Percentiles rank a stretch among this genome's conserved stretches.
These are phyloP conservation scores for Sesia bembeciformis DNA, from an alignment of 2,888 invertebrate species.

Conservation along the genomic window DNA sequence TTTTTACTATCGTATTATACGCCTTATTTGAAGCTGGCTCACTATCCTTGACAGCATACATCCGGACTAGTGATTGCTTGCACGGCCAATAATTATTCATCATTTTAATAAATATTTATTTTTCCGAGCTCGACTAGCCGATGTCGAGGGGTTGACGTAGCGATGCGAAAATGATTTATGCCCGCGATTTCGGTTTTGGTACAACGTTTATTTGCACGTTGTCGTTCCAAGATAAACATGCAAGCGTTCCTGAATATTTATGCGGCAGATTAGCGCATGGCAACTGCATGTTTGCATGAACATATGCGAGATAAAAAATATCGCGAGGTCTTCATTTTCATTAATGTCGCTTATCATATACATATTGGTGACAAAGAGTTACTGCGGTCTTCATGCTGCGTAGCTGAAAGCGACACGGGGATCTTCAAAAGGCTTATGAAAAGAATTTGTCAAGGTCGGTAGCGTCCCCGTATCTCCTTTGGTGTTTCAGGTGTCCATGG, in stretches of 20 bases:
- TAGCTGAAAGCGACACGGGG: no score
- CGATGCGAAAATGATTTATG: slow-evolving; percentile 8
- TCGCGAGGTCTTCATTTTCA: background rate
- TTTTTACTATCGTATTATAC: no score
- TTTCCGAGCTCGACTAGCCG: slow-evolving; percentile 9
- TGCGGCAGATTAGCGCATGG: background rate
- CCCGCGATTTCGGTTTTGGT: slow-evolving; percentile 6
- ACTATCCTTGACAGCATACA: background rate
- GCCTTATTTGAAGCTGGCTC: no score
- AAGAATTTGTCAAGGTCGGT: background rate
- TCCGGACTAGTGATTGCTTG: slow-evolving; percentile 21
- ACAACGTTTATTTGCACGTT: slow-evolving; percentile 7
- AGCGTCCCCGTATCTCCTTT: background rate
- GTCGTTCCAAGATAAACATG: slow-evolving; percentile 5
- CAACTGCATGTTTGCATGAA: background rate
- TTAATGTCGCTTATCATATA: no score
- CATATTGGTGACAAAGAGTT: no score
- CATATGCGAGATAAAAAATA: background rate
- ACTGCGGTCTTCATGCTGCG: no score
- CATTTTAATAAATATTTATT: slow-evolving; percentile 38
- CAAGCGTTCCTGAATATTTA: background rate
- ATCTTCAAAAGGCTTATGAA: background rate
- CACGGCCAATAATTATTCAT: slow-evolving; percentile 25
- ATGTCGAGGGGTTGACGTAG: slow-evolving; percentile 15
- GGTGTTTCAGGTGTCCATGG: background rate